Evolutionary conservation across 1,140 invertebrate genomes (phyloP).

Genomic region (Ephestia elutella): DNA sequence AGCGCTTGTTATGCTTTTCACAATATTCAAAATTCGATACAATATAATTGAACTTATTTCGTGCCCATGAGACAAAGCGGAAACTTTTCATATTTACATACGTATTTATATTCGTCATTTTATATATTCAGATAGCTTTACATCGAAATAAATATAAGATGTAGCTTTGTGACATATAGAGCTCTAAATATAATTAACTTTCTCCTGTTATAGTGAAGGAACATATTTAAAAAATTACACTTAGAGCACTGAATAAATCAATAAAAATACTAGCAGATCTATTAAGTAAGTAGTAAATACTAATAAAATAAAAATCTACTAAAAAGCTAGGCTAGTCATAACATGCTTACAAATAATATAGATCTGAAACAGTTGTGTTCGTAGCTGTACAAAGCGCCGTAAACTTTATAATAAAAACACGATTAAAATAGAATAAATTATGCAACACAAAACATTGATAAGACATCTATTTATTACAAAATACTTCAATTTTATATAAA

Average conservation of each 20-base stretch:
- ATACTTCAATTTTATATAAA: constrained; percentile 32
- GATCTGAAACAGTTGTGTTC: constrained; percentile 7
- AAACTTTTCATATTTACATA: not conserved
- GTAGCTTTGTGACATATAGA: constrained; percentile 34
- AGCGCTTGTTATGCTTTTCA: not conserved
- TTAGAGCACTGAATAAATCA: constrained; percentile 29
- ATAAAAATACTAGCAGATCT: constrained; percentile 64
- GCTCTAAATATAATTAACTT: constrained; percentile 9
- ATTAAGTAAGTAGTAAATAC: constrained; percentile 29
- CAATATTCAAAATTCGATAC: not conserved
- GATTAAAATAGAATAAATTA: constrained; percentile 66
- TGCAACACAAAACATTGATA: constrained; percentile 53
- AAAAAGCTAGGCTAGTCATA: constrained; percentile 25
- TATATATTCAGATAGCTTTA: constrained; percentile 8
- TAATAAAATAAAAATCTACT: constrained; percentile 14
- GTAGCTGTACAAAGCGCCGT: constrained; percentile 53
- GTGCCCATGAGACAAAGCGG: not conserved
- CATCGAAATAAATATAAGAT: constrained; percentile 10
- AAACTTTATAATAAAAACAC: constrained; percentile 55
- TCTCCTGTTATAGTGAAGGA: no score
- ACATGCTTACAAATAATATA: constrained; percentile 27
- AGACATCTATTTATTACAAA: constrained; percentile 23
- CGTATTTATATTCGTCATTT: constrained; percentile 11
- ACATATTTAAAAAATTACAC: not conserved
- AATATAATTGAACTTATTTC: no score